phyloP scores from a whole-genome alignment of 2,888 invertebrate species.

The Arge pagana region DNA sequence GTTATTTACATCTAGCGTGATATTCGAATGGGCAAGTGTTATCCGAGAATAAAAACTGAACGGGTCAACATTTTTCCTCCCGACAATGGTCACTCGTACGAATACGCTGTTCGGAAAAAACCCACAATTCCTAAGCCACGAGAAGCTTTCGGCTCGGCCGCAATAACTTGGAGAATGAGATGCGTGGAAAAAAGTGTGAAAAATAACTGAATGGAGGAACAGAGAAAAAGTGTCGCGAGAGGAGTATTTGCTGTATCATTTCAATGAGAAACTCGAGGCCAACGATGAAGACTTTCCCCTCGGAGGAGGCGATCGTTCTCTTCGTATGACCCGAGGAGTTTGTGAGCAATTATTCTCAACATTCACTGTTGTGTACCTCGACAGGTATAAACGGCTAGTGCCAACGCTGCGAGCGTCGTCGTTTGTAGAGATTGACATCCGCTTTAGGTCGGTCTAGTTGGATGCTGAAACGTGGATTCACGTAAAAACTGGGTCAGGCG shows the following conservation, averaged over 20 bases:
- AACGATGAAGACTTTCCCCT: slow-evolving; percentile 18
- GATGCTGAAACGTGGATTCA: slow-evolving; percentile 11
- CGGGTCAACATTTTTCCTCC: no score
- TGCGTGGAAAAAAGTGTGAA: background rate
- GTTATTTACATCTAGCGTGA: no score
- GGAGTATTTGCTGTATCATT: background rate
- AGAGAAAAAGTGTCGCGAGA: background rate
- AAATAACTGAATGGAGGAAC: background rate
- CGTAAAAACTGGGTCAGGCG: slow-evolving; percentile 12
- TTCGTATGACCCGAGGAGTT: slow-evolving; percentile 3
- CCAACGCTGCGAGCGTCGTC: background rate
- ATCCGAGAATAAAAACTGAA: no score
- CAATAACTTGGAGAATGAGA: no score
- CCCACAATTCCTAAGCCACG: no score
- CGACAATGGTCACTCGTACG: no score
- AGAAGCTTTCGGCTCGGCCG: no score
- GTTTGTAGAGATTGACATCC: no score
- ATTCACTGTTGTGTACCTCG: slow-evolving; percentile 9
- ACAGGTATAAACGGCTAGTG: background rate
- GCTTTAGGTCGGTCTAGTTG: slow-evolving; percentile 10
- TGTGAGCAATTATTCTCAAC: background rate
- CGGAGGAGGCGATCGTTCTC: slow-evolving; percentile 1
- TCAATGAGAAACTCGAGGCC: slow-evolving; percentile 12
- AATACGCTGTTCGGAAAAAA: slow-evolving; percentile 1
- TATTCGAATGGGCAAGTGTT: no score